Conservation (phyloP, 2,113 vertebrate genomes). For the Rhea americana region DNA sequence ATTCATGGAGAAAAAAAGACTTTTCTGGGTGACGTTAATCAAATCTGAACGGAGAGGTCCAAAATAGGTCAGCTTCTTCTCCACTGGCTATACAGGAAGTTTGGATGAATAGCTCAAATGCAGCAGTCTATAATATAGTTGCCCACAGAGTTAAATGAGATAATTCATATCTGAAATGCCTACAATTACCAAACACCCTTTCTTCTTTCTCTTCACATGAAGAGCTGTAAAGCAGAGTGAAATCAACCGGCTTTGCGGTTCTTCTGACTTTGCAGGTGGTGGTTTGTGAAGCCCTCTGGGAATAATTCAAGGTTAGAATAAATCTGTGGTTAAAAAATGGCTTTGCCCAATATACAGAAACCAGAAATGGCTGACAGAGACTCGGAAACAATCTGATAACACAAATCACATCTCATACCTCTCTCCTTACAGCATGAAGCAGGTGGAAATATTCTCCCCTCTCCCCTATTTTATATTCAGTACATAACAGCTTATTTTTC, state of each 20-base stretch:
- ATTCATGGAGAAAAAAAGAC: not conserved
- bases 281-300: not conserved
- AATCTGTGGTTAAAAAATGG: not conserved
- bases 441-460: not conserved
- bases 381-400: not conserved
- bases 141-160: not conserved
- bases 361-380: not conserved
- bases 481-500: not conserved
- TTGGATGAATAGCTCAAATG: not conserved
- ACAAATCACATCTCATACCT: not conserved
- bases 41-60: not conserved
- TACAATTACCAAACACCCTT: not conserved
- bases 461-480: not conserved
- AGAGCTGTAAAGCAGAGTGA: not conserved
- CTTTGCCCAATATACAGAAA: not conserved
- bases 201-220: not conserved
- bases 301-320: not conserved
- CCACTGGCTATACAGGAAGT: not conserved
- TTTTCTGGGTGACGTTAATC: not conserved
- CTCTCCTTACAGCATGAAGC: not conserved
- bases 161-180: not conserved
- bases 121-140: not conserved
- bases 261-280: not conserved
- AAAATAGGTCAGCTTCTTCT: not conserved
- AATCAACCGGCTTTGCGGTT: not conserved